A percentile compares a stretch with the other conserved stretches of the same genome.
phyloP scores from a whole-genome alignment of 1,140 invertebrate species.

The Rhagoletis zephyria region DNA sequence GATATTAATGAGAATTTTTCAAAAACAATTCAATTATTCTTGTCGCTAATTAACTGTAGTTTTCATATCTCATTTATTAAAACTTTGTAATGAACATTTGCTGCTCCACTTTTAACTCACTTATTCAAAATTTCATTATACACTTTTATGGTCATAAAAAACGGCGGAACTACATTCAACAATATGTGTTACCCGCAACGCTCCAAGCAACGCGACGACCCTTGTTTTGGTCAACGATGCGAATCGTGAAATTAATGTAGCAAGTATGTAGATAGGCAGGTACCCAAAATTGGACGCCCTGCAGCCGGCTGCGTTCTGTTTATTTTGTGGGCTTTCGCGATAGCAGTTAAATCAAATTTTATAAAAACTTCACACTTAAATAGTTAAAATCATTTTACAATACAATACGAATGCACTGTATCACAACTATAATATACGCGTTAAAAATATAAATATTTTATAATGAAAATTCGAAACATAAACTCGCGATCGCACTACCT shows the following conservation, averaged over 20 bases:
- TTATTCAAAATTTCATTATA: not conserved
- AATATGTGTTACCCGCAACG: not conserved
- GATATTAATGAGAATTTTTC: no score
- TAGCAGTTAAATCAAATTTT: not conserved
- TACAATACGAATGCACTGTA: no score
- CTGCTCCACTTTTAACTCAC: conserved; percentile 26
- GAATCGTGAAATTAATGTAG: conserved; percentile 34
- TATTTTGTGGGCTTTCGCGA: not conserved
- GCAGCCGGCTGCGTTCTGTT: conserved; percentile 34
- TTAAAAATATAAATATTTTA: not conserved
- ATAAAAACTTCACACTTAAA: no score
- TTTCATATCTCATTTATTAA: no score
- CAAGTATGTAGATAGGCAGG: not conserved
- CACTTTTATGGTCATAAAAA: conserved; percentile 46
- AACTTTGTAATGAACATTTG: not conserved
- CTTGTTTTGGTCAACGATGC: conserved; percentile 35
- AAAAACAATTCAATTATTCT: no score
- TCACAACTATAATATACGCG: not conserved
- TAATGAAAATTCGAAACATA: not conserved
- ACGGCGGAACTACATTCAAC: not conserved
- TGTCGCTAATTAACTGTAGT: no score
- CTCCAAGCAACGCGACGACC: conserved; percentile 4
- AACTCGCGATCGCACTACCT: conserved; percentile 22
- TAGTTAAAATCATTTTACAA: no score
- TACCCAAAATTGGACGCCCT: not conserved